phyloP scores from a whole-genome alignment of 2,113 vertebrate species.

The Triplophysa tibetana region DNA sequence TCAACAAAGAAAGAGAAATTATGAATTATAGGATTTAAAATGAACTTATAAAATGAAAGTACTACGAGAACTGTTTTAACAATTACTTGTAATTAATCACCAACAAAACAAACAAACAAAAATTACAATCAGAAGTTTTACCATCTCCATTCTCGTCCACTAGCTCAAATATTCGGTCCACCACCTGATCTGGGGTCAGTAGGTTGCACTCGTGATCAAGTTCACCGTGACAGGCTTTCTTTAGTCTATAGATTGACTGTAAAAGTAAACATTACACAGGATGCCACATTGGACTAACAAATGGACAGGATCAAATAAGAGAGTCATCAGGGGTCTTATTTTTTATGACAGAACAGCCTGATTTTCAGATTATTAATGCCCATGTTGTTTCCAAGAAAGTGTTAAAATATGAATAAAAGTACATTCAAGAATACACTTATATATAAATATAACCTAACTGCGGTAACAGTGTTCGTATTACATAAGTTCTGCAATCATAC shows the following conservation, averaged over 20 bases:
- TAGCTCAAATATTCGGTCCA: conserved; percentile 93
- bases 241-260: conserved; percentile 91
- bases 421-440: too few species aligned
- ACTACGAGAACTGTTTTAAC: neutral
- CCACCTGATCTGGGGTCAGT: conserved; percentile 89
- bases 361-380: too few species aligned
- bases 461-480: too few species aligned
- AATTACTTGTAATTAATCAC: neutral
- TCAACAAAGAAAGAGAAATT: neutral
- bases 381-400: too few species aligned
- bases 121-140: conserved; percentile 59
- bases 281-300: neutral
- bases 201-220: conserved; percentile 76
- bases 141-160: conserved; percentile 96
- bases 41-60: neutral
- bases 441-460: too few species aligned
- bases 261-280: conserved; percentile 38
- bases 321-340: too few species aligned
- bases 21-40: neutral
- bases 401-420: too few species aligned
- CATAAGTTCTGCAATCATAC: neutral
- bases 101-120: neutral
- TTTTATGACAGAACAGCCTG: too few species aligned
- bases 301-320: too few species aligned
- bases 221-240: conserved; percentile 85